These are phyloP conservation scores for Cryptoleucopteryx plumbea DNA, from an alignment of 2,113 vertebrate genomes.

Conservation along the genomic window DNA sequence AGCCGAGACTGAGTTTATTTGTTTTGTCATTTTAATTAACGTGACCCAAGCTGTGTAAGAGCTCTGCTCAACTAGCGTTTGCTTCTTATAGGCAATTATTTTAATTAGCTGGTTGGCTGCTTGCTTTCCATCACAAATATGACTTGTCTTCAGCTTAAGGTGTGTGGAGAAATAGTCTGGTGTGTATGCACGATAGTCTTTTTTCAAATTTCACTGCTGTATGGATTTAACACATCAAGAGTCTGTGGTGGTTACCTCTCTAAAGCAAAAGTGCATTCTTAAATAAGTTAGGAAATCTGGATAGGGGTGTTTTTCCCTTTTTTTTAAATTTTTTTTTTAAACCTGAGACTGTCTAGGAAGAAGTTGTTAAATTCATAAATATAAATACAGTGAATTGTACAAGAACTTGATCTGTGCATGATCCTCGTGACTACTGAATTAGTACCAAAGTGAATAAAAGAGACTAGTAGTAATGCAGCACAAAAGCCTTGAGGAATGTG, in stretches of 20 bases:
- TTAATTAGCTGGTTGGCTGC: constrained; percentile 20
- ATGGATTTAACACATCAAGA: background rate
- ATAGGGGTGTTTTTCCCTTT: background rate
- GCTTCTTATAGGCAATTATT: constrained; percentile 19
- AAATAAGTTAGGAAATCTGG: background rate
- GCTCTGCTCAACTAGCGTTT: background rate
- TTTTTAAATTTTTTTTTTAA: background rate
- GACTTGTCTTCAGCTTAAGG: background rate
- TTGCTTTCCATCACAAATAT: background rate
- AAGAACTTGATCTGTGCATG: background rate
- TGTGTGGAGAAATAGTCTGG: background rate
- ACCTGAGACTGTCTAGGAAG: background rate
- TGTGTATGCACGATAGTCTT: background rate
- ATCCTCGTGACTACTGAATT: background rate
- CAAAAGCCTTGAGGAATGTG: background rate
- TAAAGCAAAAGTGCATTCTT: background rate
- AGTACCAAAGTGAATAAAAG: background rate
- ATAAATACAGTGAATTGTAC: background rate
- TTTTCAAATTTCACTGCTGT: background rate
- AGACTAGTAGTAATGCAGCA: background rate
- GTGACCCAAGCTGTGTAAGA: background rate
- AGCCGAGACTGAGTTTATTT: constrained; percentile 4
- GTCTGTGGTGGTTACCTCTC: background rate
- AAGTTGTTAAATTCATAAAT: background rate
- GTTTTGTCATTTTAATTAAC: constrained; percentile 49